Evolutionary conservation across 2,888 invertebrate species (phyloP).

Genomic region (Caenorhabditis sp.): DNA sequence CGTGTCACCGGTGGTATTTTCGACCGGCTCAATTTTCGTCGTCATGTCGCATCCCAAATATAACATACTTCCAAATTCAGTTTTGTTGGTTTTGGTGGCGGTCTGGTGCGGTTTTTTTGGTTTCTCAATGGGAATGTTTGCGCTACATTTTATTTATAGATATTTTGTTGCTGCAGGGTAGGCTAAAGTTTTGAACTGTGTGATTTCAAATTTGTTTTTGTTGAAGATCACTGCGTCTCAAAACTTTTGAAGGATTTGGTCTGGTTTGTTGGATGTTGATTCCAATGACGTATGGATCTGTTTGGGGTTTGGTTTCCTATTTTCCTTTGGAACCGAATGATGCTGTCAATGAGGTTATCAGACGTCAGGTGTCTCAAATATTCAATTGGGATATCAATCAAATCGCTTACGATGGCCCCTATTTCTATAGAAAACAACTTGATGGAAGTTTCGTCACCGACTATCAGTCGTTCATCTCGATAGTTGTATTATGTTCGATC

Average conservation of each 20-base stretch:
- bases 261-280: not conserved
- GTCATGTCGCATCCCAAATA: no score
- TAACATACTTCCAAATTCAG: no score
- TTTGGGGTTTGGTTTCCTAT: not conserved
- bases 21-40: not conserved
- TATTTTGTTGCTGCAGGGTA: slow-evolving; percentile 7
- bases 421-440: not conserved
- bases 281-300: not conserved
- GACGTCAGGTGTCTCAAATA: not conserved
- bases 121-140: slow-evolving; percentile 12
- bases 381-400: not conserved
- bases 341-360: not conserved
- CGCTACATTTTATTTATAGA: slow-evolving; percentile 12
- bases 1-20: not conserved
- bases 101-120: slow-evolving; percentile 1
- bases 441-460: not conserved
- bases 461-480: not conserved
- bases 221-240: not conserved
- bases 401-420: not conserved
- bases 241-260: not conserved
- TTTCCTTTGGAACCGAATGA: not conserved
- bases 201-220: no score
- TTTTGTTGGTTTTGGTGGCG: no score
- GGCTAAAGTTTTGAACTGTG: not conserved
- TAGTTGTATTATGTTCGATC: not conserved